Conservation (phyloP, 2,797 vertebrate genomes). For the Geotrypetes seraphini region DNA sequence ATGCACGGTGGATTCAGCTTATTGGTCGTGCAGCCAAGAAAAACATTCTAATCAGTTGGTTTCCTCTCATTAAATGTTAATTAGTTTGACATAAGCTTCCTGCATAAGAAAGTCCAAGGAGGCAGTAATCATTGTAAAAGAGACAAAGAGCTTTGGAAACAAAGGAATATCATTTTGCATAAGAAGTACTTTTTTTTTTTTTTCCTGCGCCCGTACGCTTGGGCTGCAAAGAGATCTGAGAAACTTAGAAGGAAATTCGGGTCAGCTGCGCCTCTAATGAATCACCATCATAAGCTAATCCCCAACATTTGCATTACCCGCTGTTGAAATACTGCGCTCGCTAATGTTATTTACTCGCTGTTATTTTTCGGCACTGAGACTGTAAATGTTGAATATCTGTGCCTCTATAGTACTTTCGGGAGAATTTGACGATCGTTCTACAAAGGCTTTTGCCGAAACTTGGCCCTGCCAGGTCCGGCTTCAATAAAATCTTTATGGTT, state of each 20-base stretch:
- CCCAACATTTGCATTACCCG: no score
- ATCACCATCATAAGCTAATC: no score
- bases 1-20: slow-evolving; percentile 71
- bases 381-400: no score
- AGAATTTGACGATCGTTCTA: no score
- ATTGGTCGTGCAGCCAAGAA: slow-evolving; percentile 70
- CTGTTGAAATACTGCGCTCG: no score
- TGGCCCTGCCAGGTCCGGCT: no score
- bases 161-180: slow-evolving; percentile 13
- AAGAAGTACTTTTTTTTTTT: slow-evolving; percentile 12
- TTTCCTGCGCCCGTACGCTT: slow-evolving; percentile 6
- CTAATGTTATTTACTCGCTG: no score
- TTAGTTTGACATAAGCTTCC: slow-evolving; percentile 76
- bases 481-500: no score
- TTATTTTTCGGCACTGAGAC: no score
- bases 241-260: slow-evolving; percentile 12
- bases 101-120: slow-evolving; percentile 67
- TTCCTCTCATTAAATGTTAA: slow-evolving; percentile 83
- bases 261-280: no score
- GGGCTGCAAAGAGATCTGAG: slow-evolving; percentile 13
- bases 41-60: slow-evolving; percentile 81
- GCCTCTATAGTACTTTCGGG: no score
- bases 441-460: no score
- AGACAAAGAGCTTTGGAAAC: slow-evolving; percentile 48
- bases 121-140: slow-evolving; percentile 71